phyloP scores from a whole-genome alignment of 1,140 invertebrate species.

The Lineus longissimus region DNA sequence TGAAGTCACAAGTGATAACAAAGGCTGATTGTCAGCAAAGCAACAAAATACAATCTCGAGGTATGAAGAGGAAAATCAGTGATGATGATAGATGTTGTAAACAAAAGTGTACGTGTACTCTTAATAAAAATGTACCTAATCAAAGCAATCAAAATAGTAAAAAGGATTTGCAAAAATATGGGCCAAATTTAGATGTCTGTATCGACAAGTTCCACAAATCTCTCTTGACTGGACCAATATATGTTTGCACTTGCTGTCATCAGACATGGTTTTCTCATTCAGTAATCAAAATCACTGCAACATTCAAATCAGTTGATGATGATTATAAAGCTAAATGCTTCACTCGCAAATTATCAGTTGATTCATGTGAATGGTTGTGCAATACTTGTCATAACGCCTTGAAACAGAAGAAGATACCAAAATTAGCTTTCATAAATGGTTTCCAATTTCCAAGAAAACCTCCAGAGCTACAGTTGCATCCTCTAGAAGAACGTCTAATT shows the following conservation, averaged over 20 bases:
- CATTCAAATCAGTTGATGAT: not conserved
- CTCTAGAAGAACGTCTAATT: slow-evolving; percentile 22
- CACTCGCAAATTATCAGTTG: slow-evolving; percentile 9
- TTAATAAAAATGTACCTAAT: no score
- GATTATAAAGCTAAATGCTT: not conserved
- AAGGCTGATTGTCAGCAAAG: no score
- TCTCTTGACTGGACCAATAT: not conserved
- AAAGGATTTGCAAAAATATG: no score
- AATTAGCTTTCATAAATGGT: slow-evolving; percentile 16
- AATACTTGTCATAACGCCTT: slow-evolving; percentile 16
- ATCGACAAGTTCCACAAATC: slow-evolving; percentile 4
- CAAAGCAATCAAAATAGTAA: no score
- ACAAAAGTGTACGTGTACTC: no score
- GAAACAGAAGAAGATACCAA: slow-evolving; percentile 17
- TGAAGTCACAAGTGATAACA: no score
- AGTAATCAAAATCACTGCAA: slow-evolving; percentile 6
- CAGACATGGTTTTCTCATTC: slow-evolving; percentile 21
- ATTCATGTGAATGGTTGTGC: slow-evolving; percentile 16
- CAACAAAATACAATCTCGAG: no score
- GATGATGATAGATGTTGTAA: no score
- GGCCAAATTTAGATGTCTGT: no score
- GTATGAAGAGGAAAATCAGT: no score
- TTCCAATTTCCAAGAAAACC: slow-evolving; percentile 21
- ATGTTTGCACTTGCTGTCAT: slow-evolving; percentile 19
- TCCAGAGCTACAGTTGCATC: slow-evolving; percentile 15